Base-by-base conservation (phyloP, 2,113 vertebrate genomes). In the Steatornis caripensis region DNA sequence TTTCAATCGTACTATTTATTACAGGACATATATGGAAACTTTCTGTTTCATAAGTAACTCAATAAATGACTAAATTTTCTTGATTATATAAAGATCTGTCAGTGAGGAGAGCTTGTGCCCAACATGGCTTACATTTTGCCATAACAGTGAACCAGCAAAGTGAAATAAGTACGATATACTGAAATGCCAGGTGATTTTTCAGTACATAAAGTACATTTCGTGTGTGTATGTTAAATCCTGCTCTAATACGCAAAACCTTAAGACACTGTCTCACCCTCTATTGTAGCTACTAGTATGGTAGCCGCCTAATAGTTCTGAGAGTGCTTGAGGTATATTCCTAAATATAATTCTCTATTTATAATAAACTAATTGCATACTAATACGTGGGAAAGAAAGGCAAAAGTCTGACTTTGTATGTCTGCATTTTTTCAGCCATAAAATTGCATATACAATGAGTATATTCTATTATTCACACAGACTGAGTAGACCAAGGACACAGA, bases 21-120 rank as follows among this genome's bases (percentile, higher is more conserved):
- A 21, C 2, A n/a, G 34, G 34, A 46, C 0, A 1, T 1, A 27
- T 21, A 10, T 4, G 5, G 21, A 71, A 79, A 60, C 6, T 5
- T 80, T 11, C 21, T 77, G 27, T 54, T 85, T 58, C 21, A 9
- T 62, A 62, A 80, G 20, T 5, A 85, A 27, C 27, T 71, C 16
- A 24, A 30, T 45, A 32, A 70, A 60, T 36, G 16, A 23, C 2
- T 34, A 43, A 9, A 61, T 54, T 85, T 65, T 64, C 21, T 58
- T 82, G 69, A 32, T 30, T 88, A 24, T 10, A 17, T 20, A 30
- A 68, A 64, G 30, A 24, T 34, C 41, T 60, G 37, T 10, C 11
- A 24, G 32, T 7, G 43, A 53, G 24, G 46, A 29, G 26, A 24
- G 7, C 32, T 83, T 11, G 13, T 62, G 48, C 45, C 36, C 20